These are phyloP conservation scores for Hippocampus abdominalis DNA, from an alignment of 2,113 vertebrate genomes.

Conservation along the genomic window DNA sequence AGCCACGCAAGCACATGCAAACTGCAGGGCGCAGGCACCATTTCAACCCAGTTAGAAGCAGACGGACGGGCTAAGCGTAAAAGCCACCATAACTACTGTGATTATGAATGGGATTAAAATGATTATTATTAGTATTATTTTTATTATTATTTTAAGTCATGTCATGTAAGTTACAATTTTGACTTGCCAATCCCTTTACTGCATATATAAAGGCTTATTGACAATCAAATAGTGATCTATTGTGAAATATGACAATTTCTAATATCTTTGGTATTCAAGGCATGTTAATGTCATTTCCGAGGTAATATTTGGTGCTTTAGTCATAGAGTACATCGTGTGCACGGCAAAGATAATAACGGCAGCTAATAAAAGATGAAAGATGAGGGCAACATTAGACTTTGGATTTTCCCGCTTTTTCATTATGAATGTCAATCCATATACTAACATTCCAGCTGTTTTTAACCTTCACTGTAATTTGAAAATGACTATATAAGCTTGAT, in stretches of 20 bases:
- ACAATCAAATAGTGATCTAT: background rate
- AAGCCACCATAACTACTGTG: background rate
- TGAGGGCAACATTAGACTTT: background rate
- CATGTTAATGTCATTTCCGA: background rate
- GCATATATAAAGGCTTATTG: background rate
- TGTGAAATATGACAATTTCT: background rate
- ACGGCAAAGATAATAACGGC: background rate
- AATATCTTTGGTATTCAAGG: background rate
- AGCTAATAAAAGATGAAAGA: background rate
- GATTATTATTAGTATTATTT: too few species aligned
- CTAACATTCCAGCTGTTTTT: background rate
- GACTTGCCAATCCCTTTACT: background rate
- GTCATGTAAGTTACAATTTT: background rate
- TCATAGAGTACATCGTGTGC: background rate
- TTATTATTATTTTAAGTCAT: too few species aligned
- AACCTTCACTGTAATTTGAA: background rate
- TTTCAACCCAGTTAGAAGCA: background rate
- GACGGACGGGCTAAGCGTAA: too few species aligned
- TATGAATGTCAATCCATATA: background rate
- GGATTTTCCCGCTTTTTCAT: background rate
- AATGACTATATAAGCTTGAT: background rate
- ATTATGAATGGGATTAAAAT: background rate
- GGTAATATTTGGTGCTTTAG: background rate
- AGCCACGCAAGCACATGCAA: background rate
- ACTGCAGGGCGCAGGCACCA: background rate